phyloP scores from a whole-genome alignment of 2,888 invertebrate genomes.

The Augochlorella aurata region DNA sequence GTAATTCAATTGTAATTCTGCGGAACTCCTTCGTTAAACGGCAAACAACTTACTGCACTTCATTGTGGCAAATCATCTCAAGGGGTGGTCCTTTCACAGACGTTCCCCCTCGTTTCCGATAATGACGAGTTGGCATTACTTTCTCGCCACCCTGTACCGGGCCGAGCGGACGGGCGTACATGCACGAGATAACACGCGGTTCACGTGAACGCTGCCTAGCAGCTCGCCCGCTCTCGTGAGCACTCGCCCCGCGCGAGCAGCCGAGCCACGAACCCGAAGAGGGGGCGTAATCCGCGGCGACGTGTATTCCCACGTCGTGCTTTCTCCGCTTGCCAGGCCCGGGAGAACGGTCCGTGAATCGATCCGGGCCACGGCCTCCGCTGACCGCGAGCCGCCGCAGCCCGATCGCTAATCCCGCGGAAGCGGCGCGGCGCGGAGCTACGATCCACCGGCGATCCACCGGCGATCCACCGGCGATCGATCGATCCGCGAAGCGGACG shows the following conservation, averaged over 20 bases:
- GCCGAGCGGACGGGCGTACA: not conserved
- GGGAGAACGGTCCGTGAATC: constrained; percentile 55
- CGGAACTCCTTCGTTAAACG: too few species aligned
- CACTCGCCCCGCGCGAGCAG: constrained; percentile 30
- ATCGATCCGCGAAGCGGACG: constrained; percentile 35
- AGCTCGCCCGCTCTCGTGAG: constrained; percentile 28
- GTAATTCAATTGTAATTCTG: too few species aligned
- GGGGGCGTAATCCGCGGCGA: constrained; percentile 79
- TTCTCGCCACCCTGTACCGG: constrained; percentile 1
- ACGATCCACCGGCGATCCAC: not conserved
- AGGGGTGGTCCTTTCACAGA: not conserved
- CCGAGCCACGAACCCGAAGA: constrained; percentile 51
- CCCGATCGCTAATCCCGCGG: constrained; percentile 58
- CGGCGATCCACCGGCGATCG: constrained; percentile 29
- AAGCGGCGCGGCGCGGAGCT: constrained; percentile 15
- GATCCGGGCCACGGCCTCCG: constrained; percentile 45
- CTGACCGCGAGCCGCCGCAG: constrained; percentile 30
- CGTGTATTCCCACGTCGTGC: constrained; percentile 77
- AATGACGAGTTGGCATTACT: not conserved
- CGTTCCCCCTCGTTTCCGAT: not conserved
- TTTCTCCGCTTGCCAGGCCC: constrained; percentile 61
- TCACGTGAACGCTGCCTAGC: constrained; percentile 30
- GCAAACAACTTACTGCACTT: too few species aligned
- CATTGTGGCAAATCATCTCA: not conserved
- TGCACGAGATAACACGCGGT: constrained; percentile 48